Evolutionary conservation across 37 sponge, comb jelly and placozoan species (phyloP).

Genomic region (Beroe ovata): DNA sequence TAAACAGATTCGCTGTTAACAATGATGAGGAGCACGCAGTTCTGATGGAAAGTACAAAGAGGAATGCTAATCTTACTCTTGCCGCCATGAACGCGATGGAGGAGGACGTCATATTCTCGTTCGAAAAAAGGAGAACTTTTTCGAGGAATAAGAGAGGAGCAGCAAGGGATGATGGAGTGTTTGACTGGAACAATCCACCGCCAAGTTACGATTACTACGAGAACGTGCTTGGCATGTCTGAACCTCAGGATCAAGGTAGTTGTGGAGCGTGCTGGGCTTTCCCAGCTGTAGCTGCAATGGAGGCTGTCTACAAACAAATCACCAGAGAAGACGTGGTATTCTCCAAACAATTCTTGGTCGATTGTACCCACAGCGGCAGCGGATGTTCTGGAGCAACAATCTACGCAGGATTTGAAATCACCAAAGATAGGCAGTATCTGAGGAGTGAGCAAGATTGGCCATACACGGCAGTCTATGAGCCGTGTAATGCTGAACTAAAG

Average conservation of each 20-base stretch:
- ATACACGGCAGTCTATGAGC: background rate
- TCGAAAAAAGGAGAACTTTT: too few species aligned
- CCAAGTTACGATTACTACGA: slow-evolving; percentile 57
- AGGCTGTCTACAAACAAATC: slow-evolving; percentile 3
- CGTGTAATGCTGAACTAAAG: too few species aligned
- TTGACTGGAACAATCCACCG: too few species aligned
- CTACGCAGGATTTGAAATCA: slow-evolving; percentile 5
- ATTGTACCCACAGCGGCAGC: background rate
- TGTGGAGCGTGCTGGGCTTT: slow-evolving; percentile 63
- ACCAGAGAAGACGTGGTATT: slow-evolving; percentile 31
- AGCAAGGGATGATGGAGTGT: too few species aligned
- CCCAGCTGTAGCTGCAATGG: background rate
- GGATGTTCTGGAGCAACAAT: slow-evolving; percentile 31
- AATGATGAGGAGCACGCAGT: slow-evolving; percentile 21
- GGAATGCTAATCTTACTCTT: background rate
- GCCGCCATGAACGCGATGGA: too few species aligned
- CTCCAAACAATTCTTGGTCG: slow-evolving; percentile 38
- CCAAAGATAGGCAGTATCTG: background rate
- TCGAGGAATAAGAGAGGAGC: too few species aligned
- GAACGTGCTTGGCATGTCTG: background rate
- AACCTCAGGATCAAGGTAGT: slow-evolving; percentile 13
- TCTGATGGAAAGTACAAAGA: background rate
- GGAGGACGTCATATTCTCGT: too few species aligned
- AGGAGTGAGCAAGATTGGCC: slow-evolving; percentile 34
- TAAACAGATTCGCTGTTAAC: slow-evolving; percentile 23